Conservation (phyloP, 2,888 invertebrate species). For the Scaeva pyrastri region DNA sequence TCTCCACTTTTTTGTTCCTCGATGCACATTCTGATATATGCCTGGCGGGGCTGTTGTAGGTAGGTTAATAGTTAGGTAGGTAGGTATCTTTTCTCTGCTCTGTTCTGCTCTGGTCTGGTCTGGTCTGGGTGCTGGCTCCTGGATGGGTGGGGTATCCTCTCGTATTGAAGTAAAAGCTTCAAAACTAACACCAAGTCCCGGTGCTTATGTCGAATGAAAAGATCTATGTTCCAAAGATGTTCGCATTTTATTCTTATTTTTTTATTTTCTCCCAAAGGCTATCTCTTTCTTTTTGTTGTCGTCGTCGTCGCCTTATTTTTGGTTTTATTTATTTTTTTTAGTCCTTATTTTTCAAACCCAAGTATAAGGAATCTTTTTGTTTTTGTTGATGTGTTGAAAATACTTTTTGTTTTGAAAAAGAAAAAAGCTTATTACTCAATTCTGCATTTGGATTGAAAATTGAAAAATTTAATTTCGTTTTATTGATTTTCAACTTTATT, state of each 20-base stretch:
- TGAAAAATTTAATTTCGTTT: slow-evolving; percentile 75
- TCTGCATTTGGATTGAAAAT: slow-evolving; percentile 70
- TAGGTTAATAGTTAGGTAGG: slow-evolving; percentile 12
- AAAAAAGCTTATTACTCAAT: slow-evolving; percentile 70
- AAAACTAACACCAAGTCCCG: slow-evolving; percentile 48
- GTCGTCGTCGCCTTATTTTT: slow-evolving; percentile 14
- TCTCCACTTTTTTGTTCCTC: neutral
- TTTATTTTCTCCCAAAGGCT: neutral
- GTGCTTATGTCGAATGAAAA: slow-evolving; percentile 51
- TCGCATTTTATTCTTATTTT: slow-evolving; percentile 7
- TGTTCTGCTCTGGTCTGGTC: neutral
- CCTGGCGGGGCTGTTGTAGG: neutral
- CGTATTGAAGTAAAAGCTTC: slow-evolving; percentile 54
- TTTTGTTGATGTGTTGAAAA: slow-evolving; percentile 22
- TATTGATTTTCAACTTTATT: slow-evolving; percentile 65
- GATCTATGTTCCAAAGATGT: slow-evolving; percentile 57
- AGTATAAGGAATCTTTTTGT: slow-evolving; percentile 1
- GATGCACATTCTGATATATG: slow-evolving; percentile 31
- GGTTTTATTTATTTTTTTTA: neutral
- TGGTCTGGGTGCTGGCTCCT: no score
- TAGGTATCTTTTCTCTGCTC: slow-evolving; percentile 19
- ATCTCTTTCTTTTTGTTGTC: slow-evolving; percentile 9
- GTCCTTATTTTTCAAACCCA: slow-evolving; percentile 33
- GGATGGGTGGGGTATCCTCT: no score
- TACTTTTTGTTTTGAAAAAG: slow-evolving; percentile 45